Percentiles rank a stretch among this genome's conserved stretches.
phyloP scores from a whole-genome alignment of 2,113 vertebrate genomes.

The Ploceus nigricollis region DNA sequence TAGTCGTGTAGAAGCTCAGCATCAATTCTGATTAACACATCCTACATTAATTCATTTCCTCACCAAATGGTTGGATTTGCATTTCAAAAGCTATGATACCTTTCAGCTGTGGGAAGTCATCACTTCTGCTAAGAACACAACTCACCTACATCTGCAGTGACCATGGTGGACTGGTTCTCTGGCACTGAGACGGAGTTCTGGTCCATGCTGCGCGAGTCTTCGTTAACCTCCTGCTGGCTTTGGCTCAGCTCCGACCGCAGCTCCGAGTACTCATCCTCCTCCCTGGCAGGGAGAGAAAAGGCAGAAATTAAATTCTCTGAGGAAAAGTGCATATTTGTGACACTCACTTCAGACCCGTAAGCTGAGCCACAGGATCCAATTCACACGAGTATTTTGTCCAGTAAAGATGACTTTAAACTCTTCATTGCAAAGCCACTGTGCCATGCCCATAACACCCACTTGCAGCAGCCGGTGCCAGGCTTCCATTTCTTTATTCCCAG shows the following conservation, averaged over 20 bases:
- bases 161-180: conserved; percentile 85
- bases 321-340: accelerated
- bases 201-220: conserved; percentile 81
- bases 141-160: conserved; percentile 85
- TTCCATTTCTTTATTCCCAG: background rate
- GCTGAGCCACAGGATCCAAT: background rate
- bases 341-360: background rate
- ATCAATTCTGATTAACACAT: background rate
- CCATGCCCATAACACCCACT: background rate
- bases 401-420: background rate
- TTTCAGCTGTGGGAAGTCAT: background rate
- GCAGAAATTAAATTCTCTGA: background rate
- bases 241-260: conserved; percentile 84
- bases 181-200: conserved; percentile 83
- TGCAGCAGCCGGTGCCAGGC: background rate
- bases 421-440: background rate
- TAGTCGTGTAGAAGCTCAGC: background rate
- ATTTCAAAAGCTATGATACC: background rate
- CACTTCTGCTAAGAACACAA: background rate
- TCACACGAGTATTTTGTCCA: background rate
- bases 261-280: conserved; percentile 87
- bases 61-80: background rate
- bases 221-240: conserved; percentile 83
- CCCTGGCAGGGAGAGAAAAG: conserved; percentile 65
- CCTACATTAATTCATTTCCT: background rate